These are phyloP conservation scores for Phenganax stokvisi DNA, from an alignment of 92 coral and sea anemone genomes.

Conservation along the genomic window DNA sequence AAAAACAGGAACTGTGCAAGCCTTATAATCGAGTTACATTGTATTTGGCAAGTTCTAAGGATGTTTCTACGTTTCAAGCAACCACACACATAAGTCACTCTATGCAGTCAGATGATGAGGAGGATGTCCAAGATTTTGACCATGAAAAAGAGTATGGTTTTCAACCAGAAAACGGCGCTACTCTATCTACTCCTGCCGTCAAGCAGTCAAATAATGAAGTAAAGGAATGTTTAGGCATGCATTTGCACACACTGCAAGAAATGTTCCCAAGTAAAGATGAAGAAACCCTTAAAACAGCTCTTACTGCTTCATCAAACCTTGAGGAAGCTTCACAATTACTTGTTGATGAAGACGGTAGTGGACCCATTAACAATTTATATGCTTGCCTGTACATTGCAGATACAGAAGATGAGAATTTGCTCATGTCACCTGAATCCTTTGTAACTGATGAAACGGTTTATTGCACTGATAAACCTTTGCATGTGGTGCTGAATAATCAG, in stretches of 20 bases:
- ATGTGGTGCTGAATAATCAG: background rate
- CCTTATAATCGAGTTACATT: background rate
- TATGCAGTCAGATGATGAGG: background rate
- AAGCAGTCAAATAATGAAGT: background rate
- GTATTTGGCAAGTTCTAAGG: background rate
- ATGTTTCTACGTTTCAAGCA: background rate
- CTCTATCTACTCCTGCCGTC: background rate
- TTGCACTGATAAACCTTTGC: background rate
- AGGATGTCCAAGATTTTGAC: conserved; percentile 2
- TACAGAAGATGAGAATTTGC: conserved; percentile 32
- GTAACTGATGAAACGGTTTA: conserved; percentile 41
- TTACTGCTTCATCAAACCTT: conserved; percentile 29
- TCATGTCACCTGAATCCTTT: conserved; percentile 5
- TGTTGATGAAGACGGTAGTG: conserved; percentile 17
- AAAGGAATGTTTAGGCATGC: background rate
- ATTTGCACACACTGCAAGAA: conserved; percentile 27
- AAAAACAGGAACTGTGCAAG: too few species aligned
- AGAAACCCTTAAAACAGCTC: conserved; percentile 34
- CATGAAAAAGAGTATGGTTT: background rate
- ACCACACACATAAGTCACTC: background rate
- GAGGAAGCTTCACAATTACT: conserved; percentile 39
- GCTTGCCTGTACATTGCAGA: conserved; percentile 12
- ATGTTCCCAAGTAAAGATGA: conserved; percentile 42
- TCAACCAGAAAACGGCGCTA: background rate
- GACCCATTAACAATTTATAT: conserved; percentile 39